These are phyloP conservation scores for Acanthurus lineatus DNA, from an alignment of 2,797 vertebrate species.

Conservation along the genomic window DNA sequence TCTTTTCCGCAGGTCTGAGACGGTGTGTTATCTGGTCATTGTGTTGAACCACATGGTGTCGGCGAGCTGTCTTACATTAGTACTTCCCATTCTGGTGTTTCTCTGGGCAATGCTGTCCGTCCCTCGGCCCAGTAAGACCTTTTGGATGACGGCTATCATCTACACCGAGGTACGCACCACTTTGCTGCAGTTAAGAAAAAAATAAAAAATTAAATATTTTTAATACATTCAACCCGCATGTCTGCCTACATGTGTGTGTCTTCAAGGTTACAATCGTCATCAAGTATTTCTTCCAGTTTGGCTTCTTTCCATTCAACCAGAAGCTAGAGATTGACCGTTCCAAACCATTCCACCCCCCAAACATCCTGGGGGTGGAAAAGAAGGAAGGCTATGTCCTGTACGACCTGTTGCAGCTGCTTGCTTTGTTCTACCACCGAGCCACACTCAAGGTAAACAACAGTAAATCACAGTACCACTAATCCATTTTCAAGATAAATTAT, in stretches of 20 bases:
- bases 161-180: slow-evolving; percentile 91
- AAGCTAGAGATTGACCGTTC: slow-evolving; percentile 89
- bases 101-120: slow-evolving; percentile 97
- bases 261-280: slow-evolving; percentile 94
- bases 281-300: slow-evolving; percentile 98
- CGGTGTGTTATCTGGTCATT: slow-evolving; percentile 74
- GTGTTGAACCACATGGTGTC: slow-evolving; percentile 93
- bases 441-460: slow-evolving; percentile 71
- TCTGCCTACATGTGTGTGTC: slow-evolving; percentile 26
- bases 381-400: slow-evolving; percentile 96
- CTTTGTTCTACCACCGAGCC: slow-evolving; percentile 94
- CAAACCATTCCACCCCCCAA: slow-evolving; percentile 92
- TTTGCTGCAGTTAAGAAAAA: neutral
- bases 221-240: neutral
- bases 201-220: no score
- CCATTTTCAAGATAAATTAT: slow-evolving; percentile 73
- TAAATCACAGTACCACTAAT: slow-evolving; percentile 86
- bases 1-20: slow-evolving; percentile 62
- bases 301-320: slow-evolving; percentile 96
- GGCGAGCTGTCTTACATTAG: slow-evolving; percentile 92
- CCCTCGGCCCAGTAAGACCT: slow-evolving; percentile 93
- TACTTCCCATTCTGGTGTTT: slow-evolving; percentile 94
- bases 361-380: slow-evolving; percentile 96
- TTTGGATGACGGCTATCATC: slow-evolving; percentile 98
- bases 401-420: slow-evolving; percentile 93